These are phyloP conservation scores for Enteromius afrohamiltoni DNA, from an alignment of 2,797 vertebrate genomes.

Conservation along the genomic window DNA sequence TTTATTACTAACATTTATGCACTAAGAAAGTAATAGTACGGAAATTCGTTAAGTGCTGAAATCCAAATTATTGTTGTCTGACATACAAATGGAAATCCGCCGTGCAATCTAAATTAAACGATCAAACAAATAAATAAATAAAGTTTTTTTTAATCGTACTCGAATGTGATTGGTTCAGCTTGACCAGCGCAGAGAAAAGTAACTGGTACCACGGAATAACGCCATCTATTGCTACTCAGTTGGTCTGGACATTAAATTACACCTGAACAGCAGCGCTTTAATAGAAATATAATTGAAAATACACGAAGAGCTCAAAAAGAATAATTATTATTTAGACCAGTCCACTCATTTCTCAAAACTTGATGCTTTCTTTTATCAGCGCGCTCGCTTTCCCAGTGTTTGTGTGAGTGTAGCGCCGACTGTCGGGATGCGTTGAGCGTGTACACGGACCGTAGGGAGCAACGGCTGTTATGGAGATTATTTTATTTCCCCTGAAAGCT, in stretches of 20 bases:
- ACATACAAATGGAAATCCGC: neutral
- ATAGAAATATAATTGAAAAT: neutral
- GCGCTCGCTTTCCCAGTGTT: neutral
- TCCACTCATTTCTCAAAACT: neutral
- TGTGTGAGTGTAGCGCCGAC: constrained; percentile 29
- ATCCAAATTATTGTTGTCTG: neutral
- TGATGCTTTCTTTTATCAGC: neutral
- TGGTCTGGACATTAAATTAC: neutral
- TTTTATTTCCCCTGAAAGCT: constrained; percentile 66
- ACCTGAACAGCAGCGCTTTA: neutral
- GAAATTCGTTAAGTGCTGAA: neutral
- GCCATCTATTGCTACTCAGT: neutral
- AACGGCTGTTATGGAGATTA: constrained; percentile 81
- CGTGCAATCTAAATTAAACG: neutral
- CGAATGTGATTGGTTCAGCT: constrained; percentile 12
- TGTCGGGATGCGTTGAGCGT: constrained; percentile 10
- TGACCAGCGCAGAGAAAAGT: constrained; percentile 11
- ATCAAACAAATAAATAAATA: neutral
- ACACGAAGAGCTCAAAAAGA: neutral
- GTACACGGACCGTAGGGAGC: neutral
- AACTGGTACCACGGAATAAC: neutral
- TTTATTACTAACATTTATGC: neutral
- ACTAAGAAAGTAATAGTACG: neutral
- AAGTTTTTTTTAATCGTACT: neutral
- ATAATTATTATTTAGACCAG: neutral